A percentile compares a stretch with the other conserved stretches of the same genome.
phyloP scores from a whole-genome alignment of 2,113 vertebrate species.

The Larimichthys polyactis region DNA sequence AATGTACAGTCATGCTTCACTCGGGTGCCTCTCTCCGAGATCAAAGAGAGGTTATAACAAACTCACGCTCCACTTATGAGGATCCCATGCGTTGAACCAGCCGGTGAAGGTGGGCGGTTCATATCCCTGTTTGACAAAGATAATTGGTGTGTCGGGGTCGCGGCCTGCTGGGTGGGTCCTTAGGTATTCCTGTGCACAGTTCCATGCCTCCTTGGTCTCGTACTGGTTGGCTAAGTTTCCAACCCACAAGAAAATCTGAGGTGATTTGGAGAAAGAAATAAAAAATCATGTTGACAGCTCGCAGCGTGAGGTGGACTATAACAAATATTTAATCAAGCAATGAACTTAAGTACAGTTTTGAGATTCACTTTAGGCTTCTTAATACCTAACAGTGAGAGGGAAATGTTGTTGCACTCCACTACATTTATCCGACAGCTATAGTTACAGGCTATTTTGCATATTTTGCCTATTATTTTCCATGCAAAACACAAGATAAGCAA shows the following conservation, averaged over 20 bases:
- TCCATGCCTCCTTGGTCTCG: constrained; percentile 86
- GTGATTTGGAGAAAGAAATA: not conserved
- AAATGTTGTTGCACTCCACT: not conserved
- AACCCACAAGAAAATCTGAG: constrained; percentile 92
- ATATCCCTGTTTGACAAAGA: constrained; percentile 88
- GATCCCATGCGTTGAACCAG: constrained; percentile 94
- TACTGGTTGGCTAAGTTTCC: constrained; percentile 86
- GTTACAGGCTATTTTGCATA: not conserved
- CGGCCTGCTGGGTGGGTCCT: constrained; percentile 88
- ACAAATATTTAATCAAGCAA: not conserved
- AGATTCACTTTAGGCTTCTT: not conserved
- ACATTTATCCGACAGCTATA: not conserved
- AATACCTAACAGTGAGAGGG: not conserved
- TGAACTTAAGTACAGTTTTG: not conserved
- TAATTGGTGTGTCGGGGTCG: constrained; percentile 85
- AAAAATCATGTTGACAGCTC: not conserved
- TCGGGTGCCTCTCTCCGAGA: too few relatives aligned
- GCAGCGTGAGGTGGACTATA: too few relatives aligned
- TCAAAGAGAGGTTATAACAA: not conserved
- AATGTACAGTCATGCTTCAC: not conserved
- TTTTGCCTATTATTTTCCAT: not conserved
- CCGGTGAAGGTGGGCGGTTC: constrained; percentile 93
- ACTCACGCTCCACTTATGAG: constrained; percentile 94
- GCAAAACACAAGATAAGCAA: not conserved
- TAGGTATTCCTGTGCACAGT: constrained; percentile 86